Base-by-base conservation (phyloP, 2,797 vertebrate genomes). In the Adelosebastes latens region DNA sequence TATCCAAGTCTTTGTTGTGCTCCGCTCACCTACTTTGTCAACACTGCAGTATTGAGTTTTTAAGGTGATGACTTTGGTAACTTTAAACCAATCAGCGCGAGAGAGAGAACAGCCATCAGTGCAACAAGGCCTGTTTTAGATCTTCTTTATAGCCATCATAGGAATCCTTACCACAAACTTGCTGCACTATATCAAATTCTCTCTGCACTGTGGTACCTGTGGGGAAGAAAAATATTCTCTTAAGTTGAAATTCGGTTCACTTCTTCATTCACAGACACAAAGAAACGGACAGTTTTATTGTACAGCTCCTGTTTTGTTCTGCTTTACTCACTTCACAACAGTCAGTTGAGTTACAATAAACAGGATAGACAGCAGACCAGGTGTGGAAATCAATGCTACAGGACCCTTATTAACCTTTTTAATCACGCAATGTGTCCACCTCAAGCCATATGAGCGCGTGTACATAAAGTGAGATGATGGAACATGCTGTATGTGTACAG, bases 41-140 rank as follows among this genome's bases (percentile, higher is more conserved):
- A 93, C 93, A 93, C 87, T 89, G 91, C 91, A 89, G 88, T 91
- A 93, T 91, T 91, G 85, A 90, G 87, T 82, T 93, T 92, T 87
- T 90, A 88, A 88, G 89, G 88, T 89, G 91, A 94, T 90, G 90
- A 94, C 93, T 95, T 95, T 92, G 90, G 90, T 90, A 91, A 93
- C 92, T 95, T 93, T 93, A 84, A 91, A 88, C 89, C 88, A 91
- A 86, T 91, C 88, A 83, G 63, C 80, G 77, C 68, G 63, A 66
- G 79, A 78, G 75, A 72, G 76, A 56, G 61, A 82, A 39, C 62
- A 55, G 18, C 75, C 87, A 88, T 80, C 75, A 81, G 79, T 77
- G 82, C 73, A 81, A 76, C 76, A 67, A 69, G 71, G 80, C 65
- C 76, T 80, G 49, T 81, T 86, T 90, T 64, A 91, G 72, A 79